Conservation (phyloP, 2,113 vertebrate genomes). For the Psittacara wagleri region DNA sequence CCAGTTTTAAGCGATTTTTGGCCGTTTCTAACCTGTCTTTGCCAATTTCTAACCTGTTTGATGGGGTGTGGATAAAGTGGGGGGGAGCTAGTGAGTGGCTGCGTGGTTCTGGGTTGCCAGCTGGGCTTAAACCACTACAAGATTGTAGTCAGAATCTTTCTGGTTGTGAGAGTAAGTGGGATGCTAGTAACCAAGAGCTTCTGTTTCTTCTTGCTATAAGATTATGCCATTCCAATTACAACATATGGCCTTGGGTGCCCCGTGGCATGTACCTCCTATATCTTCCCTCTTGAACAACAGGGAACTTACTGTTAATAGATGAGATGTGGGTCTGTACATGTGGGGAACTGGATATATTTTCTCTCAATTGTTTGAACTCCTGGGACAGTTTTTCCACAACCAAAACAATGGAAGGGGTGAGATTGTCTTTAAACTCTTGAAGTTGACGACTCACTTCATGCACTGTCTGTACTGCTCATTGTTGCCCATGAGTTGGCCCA, state of each 20-base stretch:
- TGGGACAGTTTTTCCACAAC: background rate
- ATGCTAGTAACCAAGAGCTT: background rate
- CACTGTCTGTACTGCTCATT: background rate
- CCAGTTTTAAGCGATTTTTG: too few relatives aligned
- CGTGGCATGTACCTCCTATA: background rate
- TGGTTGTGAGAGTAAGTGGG: background rate
- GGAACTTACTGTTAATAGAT: background rate
- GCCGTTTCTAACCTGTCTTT: too few relatives aligned
- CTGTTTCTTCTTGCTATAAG: background rate
- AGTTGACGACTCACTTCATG: background rate
- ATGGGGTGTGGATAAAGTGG: too few relatives aligned
- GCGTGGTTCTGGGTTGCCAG: too few relatives aligned
- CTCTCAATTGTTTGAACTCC: background rate
- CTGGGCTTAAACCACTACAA: too few relatives aligned
- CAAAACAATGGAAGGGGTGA: background rate
- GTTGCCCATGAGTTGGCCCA: background rate
- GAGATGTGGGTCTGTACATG: background rate
- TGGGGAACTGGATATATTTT: background rate
- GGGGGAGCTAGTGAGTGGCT: too few relatives aligned
- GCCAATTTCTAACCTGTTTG: too few relatives aligned
- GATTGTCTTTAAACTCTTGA: background rate
- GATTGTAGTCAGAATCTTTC: background rate
- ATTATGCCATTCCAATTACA: background rate
- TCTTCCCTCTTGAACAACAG: background rate
- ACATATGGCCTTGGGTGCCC: accelerated